Percentiles rank a stretch among this genome's conserved stretches.
These are phyloP conservation scores for Entomobrya multifasciata DNA, from an alignment of 2,888 invertebrate species.

Conservation along the genomic window DNA sequence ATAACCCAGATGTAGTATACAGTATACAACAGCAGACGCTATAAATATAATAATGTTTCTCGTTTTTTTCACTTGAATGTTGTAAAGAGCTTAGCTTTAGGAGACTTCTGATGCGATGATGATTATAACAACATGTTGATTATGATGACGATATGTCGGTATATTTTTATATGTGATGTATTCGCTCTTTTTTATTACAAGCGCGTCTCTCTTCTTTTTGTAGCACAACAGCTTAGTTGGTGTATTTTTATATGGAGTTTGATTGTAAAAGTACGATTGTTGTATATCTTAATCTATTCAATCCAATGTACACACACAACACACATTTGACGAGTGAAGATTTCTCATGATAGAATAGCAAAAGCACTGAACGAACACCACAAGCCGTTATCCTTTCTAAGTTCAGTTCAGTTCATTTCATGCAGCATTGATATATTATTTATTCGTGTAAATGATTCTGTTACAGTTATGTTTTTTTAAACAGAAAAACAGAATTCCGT, in stretches of 20 bases:
- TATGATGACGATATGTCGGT: conserved; percentile 18
- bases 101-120: background rate
- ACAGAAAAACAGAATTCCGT: conserved; percentile 59
- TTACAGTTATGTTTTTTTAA: conserved; percentile 56
- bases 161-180: too few relatives aligned
- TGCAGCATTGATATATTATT: conserved; percentile 21
- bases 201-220: too few relatives aligned
- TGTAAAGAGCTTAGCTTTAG: conserved; percentile 32
- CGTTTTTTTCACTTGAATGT: conserved; percentile 11
- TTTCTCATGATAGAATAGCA: conserved; percentile 39
- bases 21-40: conserved; percentile 12
- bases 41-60: conserved; percentile 12
- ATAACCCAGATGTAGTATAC: conserved; percentile 69
- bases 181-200: too few relatives aligned
- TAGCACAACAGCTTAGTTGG: too few relatives aligned
- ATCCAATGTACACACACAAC: conserved; percentile 63
- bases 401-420: too few relatives aligned
- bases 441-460: conserved; percentile 8
- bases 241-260: too few relatives aligned
- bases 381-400: background rate
- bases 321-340: conserved; percentile 49
- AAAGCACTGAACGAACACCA: background rate
- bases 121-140: conserved; percentile 21
- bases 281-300: conserved; percentile 69
- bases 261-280: conserved; percentile 46